These are phyloP conservation scores for Mythimna pallens DNA, from an alignment of 2,888 invertebrate species.

Conservation along the genomic window DNA sequence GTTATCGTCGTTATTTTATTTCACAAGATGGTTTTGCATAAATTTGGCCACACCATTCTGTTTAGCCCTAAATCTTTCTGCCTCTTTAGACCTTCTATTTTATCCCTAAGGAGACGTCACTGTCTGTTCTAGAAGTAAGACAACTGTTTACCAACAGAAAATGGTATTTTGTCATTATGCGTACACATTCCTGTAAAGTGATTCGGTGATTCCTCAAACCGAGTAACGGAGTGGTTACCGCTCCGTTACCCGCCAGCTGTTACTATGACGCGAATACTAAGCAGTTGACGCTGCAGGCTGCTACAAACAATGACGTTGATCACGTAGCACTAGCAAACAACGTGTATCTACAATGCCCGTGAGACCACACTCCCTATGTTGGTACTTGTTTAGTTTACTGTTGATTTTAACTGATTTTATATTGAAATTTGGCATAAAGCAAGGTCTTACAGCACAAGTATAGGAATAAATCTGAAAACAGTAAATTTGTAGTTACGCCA, in stretches of 20 bases:
- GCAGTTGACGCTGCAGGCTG: slow-evolving; percentile 13
- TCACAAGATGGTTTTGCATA: neutral
- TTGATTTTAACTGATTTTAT: neutral
- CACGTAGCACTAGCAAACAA: slow-evolving; percentile 26
- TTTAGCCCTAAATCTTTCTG: too few relatives aligned
- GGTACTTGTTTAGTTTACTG: neutral
- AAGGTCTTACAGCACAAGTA: too few relatives aligned
- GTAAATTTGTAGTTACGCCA: too few relatives aligned
- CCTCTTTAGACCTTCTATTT: too few relatives aligned
- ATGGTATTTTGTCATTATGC: neutral
- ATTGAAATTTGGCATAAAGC: too few relatives aligned
- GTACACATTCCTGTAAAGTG: slow-evolving; percentile 1
- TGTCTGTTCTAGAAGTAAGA: too few relatives aligned
- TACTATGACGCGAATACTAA: slow-evolving; percentile 41
- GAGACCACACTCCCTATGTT: neutral
- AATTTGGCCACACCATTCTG: too few relatives aligned
- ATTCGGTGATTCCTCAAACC: slow-evolving; percentile 13
- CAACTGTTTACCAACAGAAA: neutral
- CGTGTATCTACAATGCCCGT: slow-evolving; percentile 14
- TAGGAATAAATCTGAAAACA: too few relatives aligned
- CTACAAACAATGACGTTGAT: slow-evolving; percentile 21
- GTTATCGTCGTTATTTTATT: neutral
- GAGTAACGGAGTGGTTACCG: slow-evolving; percentile 43
- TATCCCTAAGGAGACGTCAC: too few relatives aligned
- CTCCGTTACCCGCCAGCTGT: slow-evolving; percentile 31